phyloP scores from a whole-genome alignment of 2,888 invertebrate species.

The Bellardia bayeri region DNA sequence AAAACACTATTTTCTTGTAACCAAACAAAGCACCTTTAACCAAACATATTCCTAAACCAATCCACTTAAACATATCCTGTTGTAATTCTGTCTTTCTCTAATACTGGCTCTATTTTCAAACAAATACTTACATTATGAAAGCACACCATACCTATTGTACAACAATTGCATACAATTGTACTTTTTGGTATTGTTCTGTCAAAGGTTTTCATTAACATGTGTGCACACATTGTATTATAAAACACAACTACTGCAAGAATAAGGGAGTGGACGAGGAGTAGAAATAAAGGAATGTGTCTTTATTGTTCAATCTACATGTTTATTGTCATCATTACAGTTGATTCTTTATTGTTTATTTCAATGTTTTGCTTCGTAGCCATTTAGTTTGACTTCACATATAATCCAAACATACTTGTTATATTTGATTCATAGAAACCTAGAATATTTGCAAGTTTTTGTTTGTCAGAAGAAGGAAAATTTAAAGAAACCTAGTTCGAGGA shows the following conservation, averaged over 20 bases:
- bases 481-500: too few relatives aligned
- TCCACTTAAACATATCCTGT: too few relatives aligned
- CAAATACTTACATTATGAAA: not conserved
- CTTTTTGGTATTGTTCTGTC: conserved; percentile 4
- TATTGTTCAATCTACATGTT: not conserved
- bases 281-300: not conserved
- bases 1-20: too few relatives aligned
- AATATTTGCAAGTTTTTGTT: not conserved
- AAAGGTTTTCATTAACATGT: conserved; percentile 41
- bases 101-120: too few relatives aligned
- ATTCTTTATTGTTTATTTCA: conserved; percentile 26
- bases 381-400: not conserved
- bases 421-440: not conserved
- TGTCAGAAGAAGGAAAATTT: too few relatives aligned
- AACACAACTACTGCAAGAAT: not conserved
- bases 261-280: not conserved
- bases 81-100: too few relatives aligned
- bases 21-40: too few relatives aligned
- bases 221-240: conserved; percentile 47
- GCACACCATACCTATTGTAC: not conserved
- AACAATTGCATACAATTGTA: conserved; percentile 24
- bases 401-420: not conserved
- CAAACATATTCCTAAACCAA: too few relatives aligned
- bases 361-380: not conserved
- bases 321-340: conserved; percentile 4